Base-by-base conservation (phyloP, 2,888 invertebrate species). In the Dascillus cervinus region DNA sequence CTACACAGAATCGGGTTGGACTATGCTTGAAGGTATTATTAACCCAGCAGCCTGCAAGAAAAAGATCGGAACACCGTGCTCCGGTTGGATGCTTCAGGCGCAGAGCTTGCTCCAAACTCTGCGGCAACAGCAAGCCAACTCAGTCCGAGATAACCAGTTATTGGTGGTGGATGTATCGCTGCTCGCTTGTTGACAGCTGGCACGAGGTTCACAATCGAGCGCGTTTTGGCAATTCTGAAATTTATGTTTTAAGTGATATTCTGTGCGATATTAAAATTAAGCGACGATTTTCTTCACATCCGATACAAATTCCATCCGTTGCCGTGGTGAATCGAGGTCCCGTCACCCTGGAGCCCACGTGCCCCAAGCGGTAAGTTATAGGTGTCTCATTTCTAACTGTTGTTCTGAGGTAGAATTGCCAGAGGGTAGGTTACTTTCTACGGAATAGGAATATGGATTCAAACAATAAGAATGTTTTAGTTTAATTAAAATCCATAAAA, bases 261-360 rank as follows among this genome's bases (percentile, higher is more conserved):
- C 9, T 10, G 22, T 25, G 15, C 23, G 4, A 20, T 13, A 10
- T 8, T 20, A 14, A 20, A 29, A 27, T 29, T 27, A 28, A 13
- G 40, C 54, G 55, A 51, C 37, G 55, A 57, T 56, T 57, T 55
- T 44, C 54, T 52, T n/a, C 47, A 56, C 51, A 52, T 55, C 35
- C 55, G 32, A 49, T 52, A 32, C 52, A 53, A 25, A 29, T 26
- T 14, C 19, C 29, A 2, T 47, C 45, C 36, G 46, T 53, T 52
- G 50, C 52, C 47, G 53, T 56, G 60, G 58, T 58, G 49, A 55
- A 54, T 47, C 49, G 56, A 46, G 55, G 52, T 38, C 43, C 55
- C 36, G 49, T 53, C 57, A 56, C 56, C 50, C 62, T 64, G 62
- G 63, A 63, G 58, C 51, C 62, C 46, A 52, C 61, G 55, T 60